These are phyloP conservation scores for Agonum fuliginosum DNA, from an alignment of 2,888 invertebrate genomes.

Conservation along the genomic window DNA sequence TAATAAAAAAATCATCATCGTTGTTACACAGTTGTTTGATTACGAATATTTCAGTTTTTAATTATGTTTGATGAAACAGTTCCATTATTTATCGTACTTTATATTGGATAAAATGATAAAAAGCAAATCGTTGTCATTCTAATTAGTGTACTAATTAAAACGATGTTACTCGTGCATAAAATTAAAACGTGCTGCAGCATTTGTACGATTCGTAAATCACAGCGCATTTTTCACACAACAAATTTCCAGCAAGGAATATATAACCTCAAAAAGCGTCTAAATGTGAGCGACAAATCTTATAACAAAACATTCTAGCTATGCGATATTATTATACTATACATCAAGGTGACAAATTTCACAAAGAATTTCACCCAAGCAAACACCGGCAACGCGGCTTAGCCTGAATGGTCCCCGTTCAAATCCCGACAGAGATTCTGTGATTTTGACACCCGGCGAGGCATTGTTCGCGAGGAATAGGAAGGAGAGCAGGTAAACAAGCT, in stretches of 20 bases:
- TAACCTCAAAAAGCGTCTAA: slow-evolving; percentile 3
- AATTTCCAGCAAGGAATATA: slow-evolving; percentile 30
- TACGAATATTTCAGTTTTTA: slow-evolving; percentile 27
- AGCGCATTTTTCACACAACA: slow-evolving; percentile 7
- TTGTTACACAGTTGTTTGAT: slow-evolving; percentile 15
- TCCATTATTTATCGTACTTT: slow-evolving; percentile 18
- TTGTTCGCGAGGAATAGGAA: slow-evolving; percentile 26
- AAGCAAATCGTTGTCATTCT: not conserved
- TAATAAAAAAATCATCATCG: too few relatives aligned
- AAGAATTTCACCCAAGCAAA: slow-evolving; percentile 53
- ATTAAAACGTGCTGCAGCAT: not conserved
- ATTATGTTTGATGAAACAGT: slow-evolving; percentile 24
- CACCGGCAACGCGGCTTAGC: slow-evolving; percentile 11
- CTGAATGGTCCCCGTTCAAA: not conserved
- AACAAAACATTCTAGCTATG: slow-evolving; percentile 47
- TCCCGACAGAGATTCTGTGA: not conserved
- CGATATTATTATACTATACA: slow-evolving; percentile 53
- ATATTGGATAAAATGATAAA: slow-evolving; percentile 4
- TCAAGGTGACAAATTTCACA: slow-evolving; percentile 56
- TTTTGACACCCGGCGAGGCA: not conserved
- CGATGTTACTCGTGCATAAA: not conserved
- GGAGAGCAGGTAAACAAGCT: slow-evolving; percentile 25
- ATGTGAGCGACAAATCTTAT: slow-evolving; percentile 24
- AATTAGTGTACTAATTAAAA: not conserved
- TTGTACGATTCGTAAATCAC: slow-evolving; percentile 16